Base-by-base conservation (phyloP, 2,888 invertebrate genomes). In the Rugalucina vietnamica region DNA sequence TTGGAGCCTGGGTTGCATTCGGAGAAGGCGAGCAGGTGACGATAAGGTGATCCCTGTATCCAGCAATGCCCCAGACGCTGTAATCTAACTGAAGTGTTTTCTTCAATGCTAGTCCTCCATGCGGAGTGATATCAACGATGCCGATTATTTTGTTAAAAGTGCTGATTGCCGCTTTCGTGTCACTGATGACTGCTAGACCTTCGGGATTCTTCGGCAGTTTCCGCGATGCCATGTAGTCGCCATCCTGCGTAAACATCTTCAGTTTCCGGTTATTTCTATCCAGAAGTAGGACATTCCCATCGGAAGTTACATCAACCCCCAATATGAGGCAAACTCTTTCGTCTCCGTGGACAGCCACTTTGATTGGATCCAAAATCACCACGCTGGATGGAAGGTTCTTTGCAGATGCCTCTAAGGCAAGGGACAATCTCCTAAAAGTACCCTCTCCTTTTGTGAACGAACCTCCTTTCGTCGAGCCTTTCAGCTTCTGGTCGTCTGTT, bases 191-290 rank as follows among this genome's bases (percentile, higher is more conserved):
- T 8, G 65, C 65, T 34, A 65, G 2, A 21, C 29, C 65, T 65
- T 65, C 65, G 1, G 65, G 65, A 65, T 18, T 18, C 24, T 65
- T 65, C 8, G 65, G 5, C 32, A 65, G 12, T 34, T 65, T 65
- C 1, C 65, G 65, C 18, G 34, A 27, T 1, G 34, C 32, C 29
- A 34, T 29, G 34, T 18, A 34, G 12, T 10, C 34, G 10, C 65
- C 65, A 65, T 65, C 65, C 24, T 21, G 65, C 10, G 65, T n/a
- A 18, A 65, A 65, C 65, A 65, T 65, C 34, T 65, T 65, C 34
- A 65, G 18, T 21, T 65, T 65, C 21, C 65, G 32, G 29, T 65
- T 65, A 34, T 65, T 65, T 65, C 65, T 65, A 34, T 65, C 65
- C 3, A 65, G 8, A 18, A 65, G 32, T 21, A 65, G 32, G 29